Evolutionary conservation across 2,888 invertebrate species (phyloP), one percentile per base, ranked within the genome.

Genomic region (Epinotia ramella): DNA sequence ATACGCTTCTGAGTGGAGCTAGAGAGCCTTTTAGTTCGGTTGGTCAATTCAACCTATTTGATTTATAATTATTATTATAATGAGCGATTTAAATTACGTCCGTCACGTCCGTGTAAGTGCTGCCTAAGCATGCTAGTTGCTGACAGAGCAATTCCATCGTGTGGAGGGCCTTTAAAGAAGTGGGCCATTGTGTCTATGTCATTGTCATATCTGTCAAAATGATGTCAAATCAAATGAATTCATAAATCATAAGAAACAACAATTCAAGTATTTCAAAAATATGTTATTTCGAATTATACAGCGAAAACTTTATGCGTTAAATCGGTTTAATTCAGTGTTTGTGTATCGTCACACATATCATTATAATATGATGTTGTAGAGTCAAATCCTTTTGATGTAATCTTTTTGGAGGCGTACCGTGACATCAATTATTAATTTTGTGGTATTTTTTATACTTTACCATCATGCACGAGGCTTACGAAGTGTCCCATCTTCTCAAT

Each of bases 401-500:
- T 46, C 24, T 40, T 56, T 67, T 67, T 44, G 67, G 72, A 72
- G 72, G 76, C 76, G 76, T 76, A 72, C 11, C 44, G 60, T 24
- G 46, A 56, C 28, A n/a, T 28, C 46, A 53, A 40, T 49, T 40
- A 59, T 59, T 46, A 13, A 46, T 20, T 44, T 46, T 18, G 16
- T n/a, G 62, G 9, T 33, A 57, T 63, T 75, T 79, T 68, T 77
- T 73, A 9, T 4, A 53, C 77, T 72, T 77, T 63, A 44, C 40
- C 75, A 86, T 69, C 81, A 98, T 98, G 97, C 97, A 98, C 84
- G 97, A 98, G 88, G 98, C 98, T 0, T 99, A 98, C 86, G 97
- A 97, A 87, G 95, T 97, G 78, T 96, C 96, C 59, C 96, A 97
- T 79, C 95, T 99, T 82, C 95, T 98, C 78, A 98, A 97, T 90